Evolutionary conservation across 2,888 invertebrate genomes (phyloP), one percentile per base, ranked within the genome.

Genomic region (Nemurella pictetii): DNA sequence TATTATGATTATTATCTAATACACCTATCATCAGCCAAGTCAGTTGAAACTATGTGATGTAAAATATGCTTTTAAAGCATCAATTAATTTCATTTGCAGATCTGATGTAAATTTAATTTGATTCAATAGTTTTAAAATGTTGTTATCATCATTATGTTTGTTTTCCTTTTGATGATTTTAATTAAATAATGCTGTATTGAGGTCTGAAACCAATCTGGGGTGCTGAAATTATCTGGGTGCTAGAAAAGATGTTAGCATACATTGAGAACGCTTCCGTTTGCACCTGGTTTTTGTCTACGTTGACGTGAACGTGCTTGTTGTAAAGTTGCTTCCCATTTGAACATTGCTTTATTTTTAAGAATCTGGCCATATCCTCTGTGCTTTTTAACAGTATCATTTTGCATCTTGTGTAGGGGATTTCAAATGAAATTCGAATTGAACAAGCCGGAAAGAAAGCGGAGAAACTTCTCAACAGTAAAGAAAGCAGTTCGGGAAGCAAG

Each of bases 341-440:
- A 75, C 28, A 27, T 25, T 26, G 75, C 29, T 78, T 78, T 29
- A 12, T 78, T 78, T 29, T 78, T 78, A n/a, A 28, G 78, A 29
- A 29, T 78, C 29, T 78, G 78, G 78, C 28, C 30, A 78, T 75
- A 78, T 78, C 78, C 78, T 20, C 9, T 55, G 55, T 55, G 55
- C 20, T 55, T 55, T 55, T 55, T 55, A 55, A 55, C 82, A 75
- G 83, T 83, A 72, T 74, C 84, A 83, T 73, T 84, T 77, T 84
- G 80, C 83, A 80, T 85, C 84, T 84, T 80, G 84, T 78, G 32
- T 84, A 85, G 85, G 85, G 83, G 83, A 80, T 85, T 35, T 85
- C 85, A 32, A 85, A 85, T 72, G 85, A 85, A 83, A 80, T 83
- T n/a, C 85, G 84, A 80, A 84, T 85, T 83, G 83, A 83, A 80